A percentile compares a stretch with the other conserved stretches of the same genome.
Conservation (phyloP, 2,888 invertebrate genomes). For the Choreutis nemorana region DNA sequence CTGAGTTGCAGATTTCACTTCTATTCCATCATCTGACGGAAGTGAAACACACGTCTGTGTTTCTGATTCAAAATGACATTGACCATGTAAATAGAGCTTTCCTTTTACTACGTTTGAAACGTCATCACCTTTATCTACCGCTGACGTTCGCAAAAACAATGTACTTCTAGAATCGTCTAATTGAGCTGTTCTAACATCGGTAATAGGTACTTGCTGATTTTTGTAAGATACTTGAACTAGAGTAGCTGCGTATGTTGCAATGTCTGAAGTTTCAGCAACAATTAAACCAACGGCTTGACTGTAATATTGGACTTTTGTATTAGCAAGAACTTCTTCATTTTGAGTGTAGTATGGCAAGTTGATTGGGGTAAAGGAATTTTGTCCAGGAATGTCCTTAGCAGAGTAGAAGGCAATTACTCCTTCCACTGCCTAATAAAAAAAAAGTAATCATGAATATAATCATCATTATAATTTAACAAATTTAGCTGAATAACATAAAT, state of each 20-base stretch:
- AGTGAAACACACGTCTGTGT: conserved; percentile 68
- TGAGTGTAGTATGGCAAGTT: conserved; percentile 8
- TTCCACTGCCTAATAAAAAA: not conserved
- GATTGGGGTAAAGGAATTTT: conserved; percentile 29
- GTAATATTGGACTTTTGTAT: conserved; percentile 55
- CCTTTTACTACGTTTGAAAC: conserved; percentile 46
- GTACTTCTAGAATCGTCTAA: conserved; percentile 1
- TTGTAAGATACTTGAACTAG: conserved; percentile 53
- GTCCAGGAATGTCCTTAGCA: conserved; percentile 70
- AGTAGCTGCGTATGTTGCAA: conserved; percentile 65
- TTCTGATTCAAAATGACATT: conserved; percentile 80
- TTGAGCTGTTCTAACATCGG: conserved; percentile 26
- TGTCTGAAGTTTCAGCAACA: conserved; percentile 63
- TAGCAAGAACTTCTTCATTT: conserved; percentile 44
- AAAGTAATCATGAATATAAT: not conserved
- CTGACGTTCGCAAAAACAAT: not conserved
- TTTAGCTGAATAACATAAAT: not conserved
- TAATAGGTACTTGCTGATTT: conserved; percentile 22
- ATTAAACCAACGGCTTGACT: conserved; percentile 77
- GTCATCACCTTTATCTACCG: not conserved
- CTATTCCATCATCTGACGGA: conserved; percentile 75
- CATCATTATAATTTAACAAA: not conserved
- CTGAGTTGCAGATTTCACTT: conserved; percentile 68
- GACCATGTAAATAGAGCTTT: conserved; percentile 55
- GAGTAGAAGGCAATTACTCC: conserved; percentile 68